Evolutionary conservation across 2,888 invertebrate genomes (phyloP).

Genomic region (Cheilosia pagana): DNA sequence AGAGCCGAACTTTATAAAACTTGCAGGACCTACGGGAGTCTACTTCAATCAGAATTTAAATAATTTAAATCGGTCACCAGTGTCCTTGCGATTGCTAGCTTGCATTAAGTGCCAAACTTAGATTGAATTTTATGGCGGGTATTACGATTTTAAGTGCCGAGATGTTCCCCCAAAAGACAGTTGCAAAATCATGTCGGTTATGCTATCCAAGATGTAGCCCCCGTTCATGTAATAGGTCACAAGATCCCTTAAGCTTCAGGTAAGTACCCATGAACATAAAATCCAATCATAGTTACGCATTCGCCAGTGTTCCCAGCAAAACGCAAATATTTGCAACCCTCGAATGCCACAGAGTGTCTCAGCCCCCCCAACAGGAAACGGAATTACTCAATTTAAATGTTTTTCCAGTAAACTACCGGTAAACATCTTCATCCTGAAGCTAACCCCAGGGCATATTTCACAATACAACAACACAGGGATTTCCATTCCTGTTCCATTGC

Average conservation of each 20-base stretch:
- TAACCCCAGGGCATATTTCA: conserved; percentile 41
- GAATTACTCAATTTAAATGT: conserved; percentile 64
- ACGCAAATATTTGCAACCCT: conserved; percentile 26
- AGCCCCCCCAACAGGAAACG: conserved; percentile 24
- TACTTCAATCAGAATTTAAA: too few relatives aligned
- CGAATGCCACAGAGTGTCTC: not conserved
- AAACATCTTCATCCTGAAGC: conserved; percentile 42
- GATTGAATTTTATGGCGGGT: too few relatives aligned
- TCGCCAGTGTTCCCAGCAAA: not conserved
- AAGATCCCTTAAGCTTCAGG: conserved; percentile 15
- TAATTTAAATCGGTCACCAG: too few relatives aligned
- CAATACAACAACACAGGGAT: conserved; percentile 16
- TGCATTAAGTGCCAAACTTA: too few relatives aligned
- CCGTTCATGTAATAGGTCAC: not conserved
- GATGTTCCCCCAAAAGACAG: too few relatives aligned
- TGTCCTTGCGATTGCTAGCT: too few relatives aligned
- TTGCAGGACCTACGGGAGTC: too few relatives aligned
- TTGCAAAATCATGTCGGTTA: too few relatives aligned
- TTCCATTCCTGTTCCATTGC: conserved; percentile 3
- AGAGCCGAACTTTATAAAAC: too few relatives aligned
- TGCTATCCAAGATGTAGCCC: not conserved
- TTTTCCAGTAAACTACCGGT: conserved; percentile 45
- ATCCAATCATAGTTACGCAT: conserved; percentile 26
- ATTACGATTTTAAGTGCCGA: too few relatives aligned
- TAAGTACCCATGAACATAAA: conserved; percentile 32